Evolutionary conservation across 2,797 vertebrate species (phyloP).

Genomic region (Ptychadena robeensis): DNA sequence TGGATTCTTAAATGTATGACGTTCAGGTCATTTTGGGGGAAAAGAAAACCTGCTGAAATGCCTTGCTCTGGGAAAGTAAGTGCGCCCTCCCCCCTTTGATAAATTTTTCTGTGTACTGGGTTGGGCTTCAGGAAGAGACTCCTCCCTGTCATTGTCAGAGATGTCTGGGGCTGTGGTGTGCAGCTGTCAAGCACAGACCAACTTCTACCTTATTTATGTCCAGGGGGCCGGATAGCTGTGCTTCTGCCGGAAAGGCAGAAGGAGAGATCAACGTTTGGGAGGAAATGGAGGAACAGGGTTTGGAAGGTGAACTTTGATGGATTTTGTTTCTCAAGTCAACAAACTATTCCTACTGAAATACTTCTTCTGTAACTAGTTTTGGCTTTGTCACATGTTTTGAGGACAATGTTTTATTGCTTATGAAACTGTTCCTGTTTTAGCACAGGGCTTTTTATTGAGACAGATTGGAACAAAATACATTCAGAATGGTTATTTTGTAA

Average conservation of each 20-base stretch:
- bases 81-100: background rate
- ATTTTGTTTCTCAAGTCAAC: background rate
- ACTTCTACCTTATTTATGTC: conserved; percentile 36
- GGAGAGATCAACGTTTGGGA: conserved; percentile 20
- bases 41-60: background rate
- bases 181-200: conserved; percentile 11
- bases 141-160: conserved; percentile 23
- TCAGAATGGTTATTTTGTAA: no score
- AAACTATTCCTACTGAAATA: background rate
- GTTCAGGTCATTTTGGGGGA: background rate
- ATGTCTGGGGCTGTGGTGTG: conserved; percentile 28
- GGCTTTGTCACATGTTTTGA: background rate
- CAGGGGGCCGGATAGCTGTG: conserved; percentile 31
- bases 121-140: conserved; percentile 10
- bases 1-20: background rate
- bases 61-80: background rate
- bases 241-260: conserved; percentile 43
- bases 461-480: no score
- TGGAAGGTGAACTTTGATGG: conserved; percentile 46
- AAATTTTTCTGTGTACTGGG: conserved; percentile 2
- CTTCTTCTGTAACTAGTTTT: background rate
- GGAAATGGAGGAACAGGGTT: conserved; percentile 49
- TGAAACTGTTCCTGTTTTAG: background rate
- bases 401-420: background rate
- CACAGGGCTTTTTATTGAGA: no score